Conservation (phyloP, 2,888 invertebrate genomes). For the Caenorhabditis virilis region DNA sequence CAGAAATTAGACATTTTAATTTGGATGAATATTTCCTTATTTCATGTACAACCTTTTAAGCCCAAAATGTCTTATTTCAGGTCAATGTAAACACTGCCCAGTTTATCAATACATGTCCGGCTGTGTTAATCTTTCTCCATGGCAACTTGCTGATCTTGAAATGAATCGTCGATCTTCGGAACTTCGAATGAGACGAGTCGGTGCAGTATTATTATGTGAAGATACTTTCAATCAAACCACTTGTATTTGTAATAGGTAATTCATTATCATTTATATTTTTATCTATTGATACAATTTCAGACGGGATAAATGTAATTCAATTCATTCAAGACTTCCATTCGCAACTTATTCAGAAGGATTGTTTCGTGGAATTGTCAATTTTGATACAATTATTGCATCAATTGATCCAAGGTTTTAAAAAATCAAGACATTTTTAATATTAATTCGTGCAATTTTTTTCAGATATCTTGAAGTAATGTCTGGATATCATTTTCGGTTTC, state of each 20-base stretch:
- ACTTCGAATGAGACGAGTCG: conserved; percentile 47
- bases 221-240: conserved; percentile 60
- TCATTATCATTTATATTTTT: neutral
- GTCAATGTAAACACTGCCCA: conserved; percentile 62
- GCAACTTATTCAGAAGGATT: conserved; percentile 54
- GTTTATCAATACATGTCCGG: conserved; percentile 60
- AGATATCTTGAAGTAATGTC: conserved; percentile 54
- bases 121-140: conserved; percentile 51
- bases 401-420: conserved; percentile 52
- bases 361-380: conserved; percentile 54
- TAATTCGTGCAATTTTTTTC: conserved; percentile 11
- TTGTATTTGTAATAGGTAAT: conserved; percentile 52
- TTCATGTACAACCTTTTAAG: too few relatives aligned
- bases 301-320: conserved; percentile 57
- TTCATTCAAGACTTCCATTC: conserved; percentile 50
- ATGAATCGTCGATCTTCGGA: conserved; percentile 45
- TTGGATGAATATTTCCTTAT: too few relatives aligned
- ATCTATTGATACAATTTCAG: conserved; percentile 12
- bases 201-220: conserved; percentile 53
- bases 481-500: conserved; percentile 48
- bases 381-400: conserved; percentile 50
- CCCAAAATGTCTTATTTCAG: too few relatives aligned
- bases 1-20: too few relatives aligned
- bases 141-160: conserved; percentile 54
- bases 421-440: neutral